Evolutionary conservation across 2,888 invertebrate genomes (phyloP).

Genomic region (Lepidonotus clava): DNA sequence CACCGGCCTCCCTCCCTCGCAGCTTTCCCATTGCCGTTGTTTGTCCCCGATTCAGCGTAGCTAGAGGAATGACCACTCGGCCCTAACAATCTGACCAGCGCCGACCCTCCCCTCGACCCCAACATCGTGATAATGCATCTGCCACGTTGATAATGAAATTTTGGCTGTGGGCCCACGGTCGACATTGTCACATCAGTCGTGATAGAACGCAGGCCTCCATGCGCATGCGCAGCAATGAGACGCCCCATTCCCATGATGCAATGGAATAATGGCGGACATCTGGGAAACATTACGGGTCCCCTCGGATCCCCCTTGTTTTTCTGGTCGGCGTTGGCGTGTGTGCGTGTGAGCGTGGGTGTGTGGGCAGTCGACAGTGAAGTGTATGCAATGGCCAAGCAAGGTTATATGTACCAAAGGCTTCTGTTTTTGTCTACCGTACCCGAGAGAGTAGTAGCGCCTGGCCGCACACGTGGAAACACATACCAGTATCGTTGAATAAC

Average conservation of each 20-base stretch:
- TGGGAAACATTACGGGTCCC: slow-evolving; percentile 51
- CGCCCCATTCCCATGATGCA: slow-evolving; percentile 40
- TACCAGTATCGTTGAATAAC: slow-evolving; percentile 21
- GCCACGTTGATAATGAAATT: slow-evolving; percentile 22
- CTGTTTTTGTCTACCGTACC: too few species aligned
- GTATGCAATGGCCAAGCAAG: too few species aligned
- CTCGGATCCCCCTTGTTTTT: not conserved
- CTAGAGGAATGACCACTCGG: not conserved
- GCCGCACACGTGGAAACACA: not conserved
- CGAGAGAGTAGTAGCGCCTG: too few species aligned
- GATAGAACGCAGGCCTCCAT: slow-evolving; percentile 22
- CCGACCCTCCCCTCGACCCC: not conserved
- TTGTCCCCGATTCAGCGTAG: not conserved
- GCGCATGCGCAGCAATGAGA: slow-evolving; percentile 27
- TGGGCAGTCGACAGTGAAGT: too few species aligned
- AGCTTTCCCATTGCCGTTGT: not conserved
- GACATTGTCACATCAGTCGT: slow-evolving; percentile 45
- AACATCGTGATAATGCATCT: not conserved
- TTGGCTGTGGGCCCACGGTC: slow-evolving; percentile 29
- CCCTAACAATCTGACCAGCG: not conserved
- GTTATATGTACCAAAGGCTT: too few species aligned
- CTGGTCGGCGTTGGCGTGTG: not conserved
- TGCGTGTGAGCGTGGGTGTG: not conserved
- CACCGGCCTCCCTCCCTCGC: not conserved
- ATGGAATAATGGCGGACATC: slow-evolving; percentile 52